Percentiles rank a stretch among this genome's conserved stretches.
phyloP scores from a whole-genome alignment of 2,113 vertebrate species.

The Cricetomys ansorgei region DNA sequence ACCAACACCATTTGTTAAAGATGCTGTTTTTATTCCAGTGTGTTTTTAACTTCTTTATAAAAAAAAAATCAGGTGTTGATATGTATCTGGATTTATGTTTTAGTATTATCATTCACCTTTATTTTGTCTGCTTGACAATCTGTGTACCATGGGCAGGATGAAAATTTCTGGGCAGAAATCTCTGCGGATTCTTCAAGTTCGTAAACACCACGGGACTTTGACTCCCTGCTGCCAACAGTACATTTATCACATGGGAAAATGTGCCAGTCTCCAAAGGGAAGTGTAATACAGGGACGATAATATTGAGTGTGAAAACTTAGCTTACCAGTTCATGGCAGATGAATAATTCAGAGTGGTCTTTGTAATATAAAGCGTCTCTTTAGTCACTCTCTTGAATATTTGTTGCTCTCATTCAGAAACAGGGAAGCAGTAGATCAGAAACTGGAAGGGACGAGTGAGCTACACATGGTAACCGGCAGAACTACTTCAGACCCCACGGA shows the following conservation, averaged over 20 bases:
- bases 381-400: constrained; percentile 67
- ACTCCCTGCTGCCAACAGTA: background rate
- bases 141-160: background rate
- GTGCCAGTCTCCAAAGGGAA: background rate
- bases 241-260: constrained; percentile 51
- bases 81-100: background rate
- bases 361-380: background rate
- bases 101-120: background rate
- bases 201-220: background rate
- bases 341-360: constrained; percentile 56
- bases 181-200: constrained; percentile 34
- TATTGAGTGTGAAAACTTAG: constrained; percentile 51
- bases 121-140: background rate
- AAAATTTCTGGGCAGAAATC: constrained; percentile 49
- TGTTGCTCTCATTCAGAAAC: constrained; percentile 35
- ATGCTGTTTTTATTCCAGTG: background rate
- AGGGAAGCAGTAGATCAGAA: constrained; percentile 67
- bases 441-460: constrained; percentile 58
- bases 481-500: constrained; percentile 73
- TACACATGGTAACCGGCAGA: constrained; percentile 64
- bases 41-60: background rate
- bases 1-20: background rate
- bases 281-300: constrained; percentile 42
- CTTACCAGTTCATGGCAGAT: background rate
- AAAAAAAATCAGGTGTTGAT: background rate